These are phyloP conservation scores for Dasyurus viverrinus DNA, from an alignment of 2,113 vertebrate species.

Conservation along the genomic window DNA sequence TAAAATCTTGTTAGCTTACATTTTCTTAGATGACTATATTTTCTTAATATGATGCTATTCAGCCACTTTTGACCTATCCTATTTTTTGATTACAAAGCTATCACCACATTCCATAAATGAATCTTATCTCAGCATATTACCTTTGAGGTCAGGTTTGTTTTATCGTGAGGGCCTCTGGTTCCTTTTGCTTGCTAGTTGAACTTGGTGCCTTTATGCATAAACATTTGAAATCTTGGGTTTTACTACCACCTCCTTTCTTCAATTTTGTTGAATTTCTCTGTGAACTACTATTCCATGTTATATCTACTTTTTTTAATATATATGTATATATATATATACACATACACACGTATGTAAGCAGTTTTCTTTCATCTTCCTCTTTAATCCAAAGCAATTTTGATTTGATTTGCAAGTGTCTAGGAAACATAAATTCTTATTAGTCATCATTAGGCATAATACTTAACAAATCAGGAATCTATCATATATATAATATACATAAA, in stretches of 20 bases:
- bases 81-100: neutral
- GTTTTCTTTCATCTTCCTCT: neutral
- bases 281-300: neutral
- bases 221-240: neutral
- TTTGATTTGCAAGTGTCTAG: neutral
- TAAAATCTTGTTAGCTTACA: neutral
- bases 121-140: neutral
- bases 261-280: neutral
- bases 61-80: no score
- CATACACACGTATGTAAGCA: neutral
- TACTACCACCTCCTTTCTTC: neutral
- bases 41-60: no score
- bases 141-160: neutral
- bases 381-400: neutral
- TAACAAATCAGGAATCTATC: neutral
- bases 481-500: neutral
- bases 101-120: neutral
- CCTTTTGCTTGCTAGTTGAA: neutral
- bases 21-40: neutral
- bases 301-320: neutral
- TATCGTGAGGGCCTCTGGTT: neutral
- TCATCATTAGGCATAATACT: neutral
- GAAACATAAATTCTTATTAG: neutral
- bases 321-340: neutral
- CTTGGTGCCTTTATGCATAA: neutral